Percentiles rank a stretch among this genome's conserved stretches.
phyloP scores from a whole-genome alignment of 2,113 vertebrate species.

The Steatornis caripensis region DNA sequence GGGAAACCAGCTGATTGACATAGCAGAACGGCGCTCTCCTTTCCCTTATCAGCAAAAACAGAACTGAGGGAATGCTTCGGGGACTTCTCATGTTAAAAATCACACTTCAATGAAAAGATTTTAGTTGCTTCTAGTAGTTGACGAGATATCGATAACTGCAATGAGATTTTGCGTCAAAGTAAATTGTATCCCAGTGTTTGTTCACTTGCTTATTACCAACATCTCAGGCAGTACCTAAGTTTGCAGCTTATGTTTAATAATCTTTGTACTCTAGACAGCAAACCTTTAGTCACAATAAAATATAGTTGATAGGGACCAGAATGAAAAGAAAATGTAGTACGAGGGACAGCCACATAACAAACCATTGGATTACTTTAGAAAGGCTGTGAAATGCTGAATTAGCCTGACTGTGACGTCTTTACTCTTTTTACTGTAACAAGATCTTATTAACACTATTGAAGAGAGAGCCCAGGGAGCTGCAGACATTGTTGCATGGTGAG shows the following conservation, averaged over 20 bases:
- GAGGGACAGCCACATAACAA: neutral
- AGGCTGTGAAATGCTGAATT: neutral
- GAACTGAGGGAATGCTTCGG: neutral
- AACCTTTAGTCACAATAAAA: neutral
- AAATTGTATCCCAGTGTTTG: neutral
- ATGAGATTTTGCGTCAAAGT: neutral
- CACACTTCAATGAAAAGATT: neutral
- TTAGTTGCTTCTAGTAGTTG: neutral
- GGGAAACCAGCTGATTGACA: neutral
- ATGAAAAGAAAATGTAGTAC: neutral
- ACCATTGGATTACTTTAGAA: neutral
- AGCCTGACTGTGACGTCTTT: neutral
- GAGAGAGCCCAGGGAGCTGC: constrained; percentile 80
- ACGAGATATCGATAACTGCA: neutral
- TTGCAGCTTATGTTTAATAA: neutral
- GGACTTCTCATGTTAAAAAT: neutral
- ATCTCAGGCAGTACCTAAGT: neutral
- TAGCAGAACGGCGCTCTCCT: neutral
- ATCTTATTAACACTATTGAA: constrained; percentile 78
- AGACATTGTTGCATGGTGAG: constrained; percentile 79
- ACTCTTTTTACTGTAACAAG: constrained; percentile 67
- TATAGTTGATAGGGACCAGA: neutral
- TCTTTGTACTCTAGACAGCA: neutral
- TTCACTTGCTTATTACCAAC: neutral
- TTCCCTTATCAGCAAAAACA: neutral